A percentile compares a stretch with the other conserved stretches of the same genome.
Evolutionary conservation across 2,797 vertebrate species (phyloP).

Genomic region (Myotis daubentonii): DNA sequence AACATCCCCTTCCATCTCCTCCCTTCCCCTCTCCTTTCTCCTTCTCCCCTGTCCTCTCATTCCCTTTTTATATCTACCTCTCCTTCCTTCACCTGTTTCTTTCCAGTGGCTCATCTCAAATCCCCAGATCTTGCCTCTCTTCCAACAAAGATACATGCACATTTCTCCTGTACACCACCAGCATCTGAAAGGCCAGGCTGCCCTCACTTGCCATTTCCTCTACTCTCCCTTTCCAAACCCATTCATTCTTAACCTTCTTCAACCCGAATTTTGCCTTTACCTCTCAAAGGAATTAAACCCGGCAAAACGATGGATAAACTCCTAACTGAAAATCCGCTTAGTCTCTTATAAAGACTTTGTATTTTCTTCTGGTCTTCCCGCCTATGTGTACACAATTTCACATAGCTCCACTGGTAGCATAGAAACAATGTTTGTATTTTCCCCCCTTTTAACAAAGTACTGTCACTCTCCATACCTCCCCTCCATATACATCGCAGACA

Average conservation of each 20-base stretch:
- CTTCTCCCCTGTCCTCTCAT: neutral
- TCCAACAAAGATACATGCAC: neutral
- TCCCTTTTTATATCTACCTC: neutral
- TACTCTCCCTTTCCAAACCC: neutral
- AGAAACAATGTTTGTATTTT: neutral
- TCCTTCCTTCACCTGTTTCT: neutral
- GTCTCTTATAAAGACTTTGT: neutral
- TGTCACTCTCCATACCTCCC: neutral
- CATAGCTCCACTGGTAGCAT: neutral
- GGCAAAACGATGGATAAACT: neutral
- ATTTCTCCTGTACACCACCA: neutral
- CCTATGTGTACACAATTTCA: neutral
- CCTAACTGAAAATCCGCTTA: neutral
- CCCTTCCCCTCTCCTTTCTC: rapidly evolving
- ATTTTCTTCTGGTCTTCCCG: neutral
- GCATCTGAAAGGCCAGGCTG: neutral
- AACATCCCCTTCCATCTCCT: neutral
- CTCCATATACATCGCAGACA: no score
- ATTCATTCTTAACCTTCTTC: neutral
- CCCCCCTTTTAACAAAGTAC: neutral
- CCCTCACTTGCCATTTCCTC: no score
- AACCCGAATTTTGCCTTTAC: neutral
- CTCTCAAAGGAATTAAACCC: neutral
- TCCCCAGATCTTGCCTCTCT: neutral
- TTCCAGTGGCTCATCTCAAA: neutral